Conservation (phyloP, 2,113 vertebrate genomes). For the Megaptera novaeangliae region DNA sequence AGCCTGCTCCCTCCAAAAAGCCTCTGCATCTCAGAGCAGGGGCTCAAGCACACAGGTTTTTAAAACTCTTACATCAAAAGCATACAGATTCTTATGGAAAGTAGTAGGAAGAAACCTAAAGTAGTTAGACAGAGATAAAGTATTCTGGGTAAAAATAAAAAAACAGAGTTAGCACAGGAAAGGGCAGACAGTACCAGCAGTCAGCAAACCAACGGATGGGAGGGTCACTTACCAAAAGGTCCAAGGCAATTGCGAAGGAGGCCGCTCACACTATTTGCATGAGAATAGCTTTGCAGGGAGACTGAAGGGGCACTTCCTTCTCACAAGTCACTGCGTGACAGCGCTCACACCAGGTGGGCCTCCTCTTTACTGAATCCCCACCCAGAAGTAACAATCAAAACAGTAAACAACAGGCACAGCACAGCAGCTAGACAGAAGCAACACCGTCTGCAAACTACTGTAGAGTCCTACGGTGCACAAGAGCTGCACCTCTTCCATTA, state of each 20-base stretch:
- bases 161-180: neutral
- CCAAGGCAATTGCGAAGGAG: neutral
- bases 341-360: neutral
- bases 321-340: neutral
- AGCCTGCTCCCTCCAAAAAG: neutral
- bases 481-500: neutral
- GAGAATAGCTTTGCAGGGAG: neutral
- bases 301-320: neutral
- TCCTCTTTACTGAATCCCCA: neutral
- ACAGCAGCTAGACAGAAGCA: neutral
- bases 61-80: neutral
- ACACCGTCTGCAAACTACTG: neutral
- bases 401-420: neutral
- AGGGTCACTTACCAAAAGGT: neutral
- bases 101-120: neutral
- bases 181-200: neutral
- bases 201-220: neutral
- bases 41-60: neutral
- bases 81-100: neutral
- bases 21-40: neutral
- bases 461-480: accelerated
- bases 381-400: neutral
- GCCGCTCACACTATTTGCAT: neutral
- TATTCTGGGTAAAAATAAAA: neutral
- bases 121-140: neutral